Conservation (phyloP, 2,797 vertebrate genomes). For the Numenius phaeopus region DNA sequence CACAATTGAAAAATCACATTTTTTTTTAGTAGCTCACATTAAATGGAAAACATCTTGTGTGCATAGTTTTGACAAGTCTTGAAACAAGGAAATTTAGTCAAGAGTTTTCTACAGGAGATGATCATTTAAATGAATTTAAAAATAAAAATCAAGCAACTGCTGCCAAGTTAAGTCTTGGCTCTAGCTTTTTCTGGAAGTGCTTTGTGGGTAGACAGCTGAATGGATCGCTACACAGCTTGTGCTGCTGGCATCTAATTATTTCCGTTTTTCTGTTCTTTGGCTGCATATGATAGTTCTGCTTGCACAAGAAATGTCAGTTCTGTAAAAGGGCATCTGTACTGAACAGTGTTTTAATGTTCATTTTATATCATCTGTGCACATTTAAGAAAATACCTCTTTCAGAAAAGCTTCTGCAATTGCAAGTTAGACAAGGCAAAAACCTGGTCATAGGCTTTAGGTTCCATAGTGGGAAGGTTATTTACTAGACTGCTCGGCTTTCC, state of each 20-base stretch:
- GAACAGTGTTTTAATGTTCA: not conserved
- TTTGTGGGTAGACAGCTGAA: constrained; percentile 77
- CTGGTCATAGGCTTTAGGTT: accelerated
- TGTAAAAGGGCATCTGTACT: constrained; percentile 28
- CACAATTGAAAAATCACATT: not conserved
- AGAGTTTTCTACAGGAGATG: constrained; percentile 43
- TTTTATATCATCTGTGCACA: not conserved
- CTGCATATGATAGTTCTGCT: constrained; percentile 16
- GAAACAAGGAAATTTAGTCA: constrained; percentile 31
- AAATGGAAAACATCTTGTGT: not conserved
- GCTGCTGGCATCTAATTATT: constrained; percentile 68
- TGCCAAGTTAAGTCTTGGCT: constrained; percentile 76
- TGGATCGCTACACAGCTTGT: constrained; percentile 50
- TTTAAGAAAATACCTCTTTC: not conserved
- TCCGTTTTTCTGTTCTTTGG: constrained; percentile 45
- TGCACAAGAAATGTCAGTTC: constrained; percentile 41
- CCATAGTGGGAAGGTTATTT: not conserved
- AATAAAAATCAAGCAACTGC: not conserved
- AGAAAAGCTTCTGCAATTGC: not conserved
- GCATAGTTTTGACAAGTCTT: not conserved
- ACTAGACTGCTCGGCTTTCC: not conserved
- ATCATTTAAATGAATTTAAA: constrained; percentile 42
- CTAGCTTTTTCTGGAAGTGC: constrained; percentile 61
- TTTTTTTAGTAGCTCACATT: not conserved
- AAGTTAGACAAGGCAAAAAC: not conserved